Evolutionary conservation across 2,888 invertebrate genomes (phyloP), one percentile per base, ranked within the genome.

Genomic region (Caenorhabditis macrosperma): DNA sequence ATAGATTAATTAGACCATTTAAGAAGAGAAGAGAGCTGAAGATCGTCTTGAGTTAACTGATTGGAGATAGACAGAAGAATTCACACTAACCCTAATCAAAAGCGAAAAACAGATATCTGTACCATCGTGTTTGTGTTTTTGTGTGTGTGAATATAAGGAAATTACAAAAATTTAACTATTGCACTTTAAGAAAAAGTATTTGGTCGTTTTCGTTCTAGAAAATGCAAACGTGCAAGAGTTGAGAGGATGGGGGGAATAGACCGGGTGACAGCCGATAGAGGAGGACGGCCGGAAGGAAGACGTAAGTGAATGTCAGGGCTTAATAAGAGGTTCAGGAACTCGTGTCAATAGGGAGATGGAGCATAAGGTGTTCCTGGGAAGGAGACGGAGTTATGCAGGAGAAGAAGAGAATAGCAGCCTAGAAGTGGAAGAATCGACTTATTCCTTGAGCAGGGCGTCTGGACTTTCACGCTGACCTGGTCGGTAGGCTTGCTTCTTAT

Each of bases 381-480:
- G n/a, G 20, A 6, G 9, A 7, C 24, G n/a, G 22, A 28, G 24
- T 59, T 59, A 44, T 59, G 59, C 59, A 24, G 38, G n/a, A n/a
- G n/a, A n/a, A n/a, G n/a, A n/a, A n/a, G n/a, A 26, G 15, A 54
- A 33, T 7, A 48, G 48, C 30, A 38, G 17, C 63, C 72, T 72
- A 72, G 46, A 15, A 44, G 28, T 2, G 10, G 12, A 35, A 9
- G 28, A 54, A 24, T 17, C 54, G 24, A 15, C 10, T 33, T 61
- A 75, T 20, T 80, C 80, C 44, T 76, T 80, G 54, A 80, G 66
- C 15, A 80, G 61, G 26, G 80, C 80, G 38, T 80, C 80, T 38
- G 80, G 80, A 60, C 75, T 80, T 69, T 80, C 75, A 10, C 80
- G 80, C 30, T 80, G 69, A 0, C 80, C 75, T 33, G 80, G 80